Conservation (phyloP, 1,140 invertebrate species). For the Pygmarrhopalites habei region DNA sequence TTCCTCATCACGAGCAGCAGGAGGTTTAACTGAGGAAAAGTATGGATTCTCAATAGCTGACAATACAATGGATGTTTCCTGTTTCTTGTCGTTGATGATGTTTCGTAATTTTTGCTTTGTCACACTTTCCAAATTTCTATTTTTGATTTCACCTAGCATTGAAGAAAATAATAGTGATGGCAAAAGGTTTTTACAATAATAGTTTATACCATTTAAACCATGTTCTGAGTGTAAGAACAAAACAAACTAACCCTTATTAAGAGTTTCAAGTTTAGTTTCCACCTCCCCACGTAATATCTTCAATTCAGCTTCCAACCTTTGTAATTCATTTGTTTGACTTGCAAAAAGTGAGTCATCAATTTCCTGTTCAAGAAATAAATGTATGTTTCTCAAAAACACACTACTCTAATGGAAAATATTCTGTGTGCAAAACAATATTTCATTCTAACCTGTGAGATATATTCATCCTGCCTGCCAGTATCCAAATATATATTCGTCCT, state of each 20-base stretch:
- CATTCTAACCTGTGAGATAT: too few relatives aligned
- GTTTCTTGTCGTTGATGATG: not conserved
- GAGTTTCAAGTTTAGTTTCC: not conserved
- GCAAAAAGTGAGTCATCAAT: not conserved
- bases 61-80: not conserved
- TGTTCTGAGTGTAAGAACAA: too few relatives aligned
- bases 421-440: too few relatives aligned
- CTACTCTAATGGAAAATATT: too few relatives aligned
- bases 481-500: not conserved
- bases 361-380: not conserved
- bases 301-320: not conserved
- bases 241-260: too few relatives aligned
- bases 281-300: not conserved
- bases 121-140: not conserved
- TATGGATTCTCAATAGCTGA: too few relatives aligned
- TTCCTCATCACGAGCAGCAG: not conserved
- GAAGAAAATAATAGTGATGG: too few relatives aligned
- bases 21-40: not conserved
- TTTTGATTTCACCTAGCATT: too few relatives aligned
- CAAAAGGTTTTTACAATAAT: too few relatives aligned
- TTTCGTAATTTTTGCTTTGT: not conserved
- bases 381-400: too few relatives aligned
- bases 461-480: not conserved
- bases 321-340: not conserved
- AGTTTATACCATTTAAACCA: too few relatives aligned